Base-by-base conservation (phyloP, 2,797 vertebrate species). In the Poecilia velifera region DNA sequence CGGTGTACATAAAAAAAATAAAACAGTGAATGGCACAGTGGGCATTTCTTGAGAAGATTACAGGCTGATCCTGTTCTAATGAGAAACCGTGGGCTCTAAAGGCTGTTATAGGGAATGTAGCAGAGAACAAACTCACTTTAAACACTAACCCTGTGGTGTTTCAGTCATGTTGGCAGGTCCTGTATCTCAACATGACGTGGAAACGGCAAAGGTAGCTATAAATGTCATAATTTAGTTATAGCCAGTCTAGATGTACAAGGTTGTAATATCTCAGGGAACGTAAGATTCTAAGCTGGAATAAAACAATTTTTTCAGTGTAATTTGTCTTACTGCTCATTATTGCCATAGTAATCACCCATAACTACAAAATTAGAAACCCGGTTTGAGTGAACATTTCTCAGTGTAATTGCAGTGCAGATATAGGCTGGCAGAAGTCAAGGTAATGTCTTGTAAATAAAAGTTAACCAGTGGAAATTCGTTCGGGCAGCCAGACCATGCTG, bases 251-350 rank as follows among this genome's bases (percentile, higher is more conserved):
- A 75, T 84, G 76, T 84, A 74, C 80, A 79, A 83, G 46, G 74
- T 57, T 87, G 36, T 81, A 79, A 80, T n/a, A 64, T 92, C 91
- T 93, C 91, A 93, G 91, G 92, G 88, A 91, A 90, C 73, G 1
- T 71, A 78, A 89, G 68, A 78, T 76, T 64, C 70, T 73, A 80
- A 76, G 62, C 22, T 75, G 39, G 12, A 93, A 92, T 91, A 91
- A 93, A 94, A 12, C 20, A 0, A 13, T 13, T 28, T 74, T 79
- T 76, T 41, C 25, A 81, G 43, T 81, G 53, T 72, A 71, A 39
- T 71, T 16, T 25, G 55, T 76, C 55, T 76, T 13, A 6, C 25
- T 76, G 9, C 62, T 62, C 0, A 5, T 82, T 77, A 9, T 84
- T 79, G 16, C 7, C n/a, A n/a, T 55, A 36, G 25, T 16, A 41